Evolutionary conservation across 2,113 vertebrate species (phyloP), one percentile per base, ranked within the genome.

Genomic region (Oreochromis niloticus): DNA sequence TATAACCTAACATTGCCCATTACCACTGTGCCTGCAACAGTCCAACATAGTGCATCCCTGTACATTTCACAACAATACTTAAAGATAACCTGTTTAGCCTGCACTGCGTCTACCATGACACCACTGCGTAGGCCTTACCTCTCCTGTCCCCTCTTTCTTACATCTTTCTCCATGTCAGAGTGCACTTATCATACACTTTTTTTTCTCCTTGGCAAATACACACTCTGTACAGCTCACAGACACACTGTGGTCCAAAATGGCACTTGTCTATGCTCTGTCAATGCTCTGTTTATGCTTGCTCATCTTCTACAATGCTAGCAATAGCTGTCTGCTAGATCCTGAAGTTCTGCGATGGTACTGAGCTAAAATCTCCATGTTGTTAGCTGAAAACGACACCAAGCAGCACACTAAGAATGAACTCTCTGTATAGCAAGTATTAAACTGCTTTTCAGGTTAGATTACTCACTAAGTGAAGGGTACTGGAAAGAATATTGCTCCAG

Each of bases 51-150:
- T 63, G 9, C 10, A 7, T 12, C 17, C 32, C 9, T 66, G 6
- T 66, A 36, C 61, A 66, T 66, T 66, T 36, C 17, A 66, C 61
- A 63, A 34, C 30, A 36, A 36, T 66, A 66, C 17, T 66, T 66
- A 11, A 61, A 34, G 57, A 5, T 34, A 36, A n/a, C 17, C 59
- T 36, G 59, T 36, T 63, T 63, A 63, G 59, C 1, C 59, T 36
- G 17, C 59, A 32, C 57, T 32, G 5, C 27, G 9, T 9, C 27
- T 59, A 0, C 56, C 56, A 59, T 2, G 17, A 66, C 17, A 11
- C 34, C 32, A 36, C 61, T n/a, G 17, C 7, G 61, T 3, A 66
- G 32, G 12, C 61, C 30, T 63, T 7, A 32, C 57, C 57, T 0
- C 57, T 17, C 57, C 57, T 61, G 8, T 61, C 57, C 30, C 5